Conservation (phyloP, 1,140 invertebrate genomes). For the Aphelenchoides avenae region DNA sequence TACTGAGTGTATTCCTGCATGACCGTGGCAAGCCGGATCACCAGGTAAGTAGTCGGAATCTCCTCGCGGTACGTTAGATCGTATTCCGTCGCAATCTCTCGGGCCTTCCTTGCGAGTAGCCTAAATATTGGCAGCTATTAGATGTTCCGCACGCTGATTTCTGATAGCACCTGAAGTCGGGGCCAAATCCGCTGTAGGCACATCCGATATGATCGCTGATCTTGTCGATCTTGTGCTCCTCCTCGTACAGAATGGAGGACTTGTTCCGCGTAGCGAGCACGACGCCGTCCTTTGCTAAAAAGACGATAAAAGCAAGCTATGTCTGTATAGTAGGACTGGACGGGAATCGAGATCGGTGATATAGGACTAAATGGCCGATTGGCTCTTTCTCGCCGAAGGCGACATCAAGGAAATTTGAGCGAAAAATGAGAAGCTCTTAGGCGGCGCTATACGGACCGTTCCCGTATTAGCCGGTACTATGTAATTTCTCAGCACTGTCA, state of each 20-base stretch:
- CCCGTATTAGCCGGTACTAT: too few species aligned
- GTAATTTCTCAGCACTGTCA: too few species aligned
- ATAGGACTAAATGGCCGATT: too few species aligned
- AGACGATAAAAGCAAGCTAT: too few species aligned
- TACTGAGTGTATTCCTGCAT: conserved; percentile 99
- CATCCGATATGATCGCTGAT: conserved; percentile 92
- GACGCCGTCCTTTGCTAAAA: conserved; percentile 79
- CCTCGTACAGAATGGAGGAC: conserved; percentile 93
- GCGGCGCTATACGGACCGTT: too few species aligned
- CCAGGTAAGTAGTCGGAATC: conserved; percentile 90
- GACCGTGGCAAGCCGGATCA: conserved; percentile 86
- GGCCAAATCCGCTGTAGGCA: conserved; percentile 82
- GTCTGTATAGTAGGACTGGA: conserved; percentile 17
- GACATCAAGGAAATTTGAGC: too few species aligned
- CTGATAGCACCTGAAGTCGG: conserved; percentile 66
- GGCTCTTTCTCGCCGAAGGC: too few species aligned
- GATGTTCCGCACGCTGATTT: too few species aligned
- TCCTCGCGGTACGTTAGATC: conserved; percentile 82
- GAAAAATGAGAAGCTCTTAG: too few species aligned
- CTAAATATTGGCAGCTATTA: too few species aligned
- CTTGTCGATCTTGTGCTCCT: conserved; percentile 91
- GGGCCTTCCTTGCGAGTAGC: conserved; percentile 81
- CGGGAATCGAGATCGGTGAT: conserved; percentile 9
- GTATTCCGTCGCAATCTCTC: conserved; percentile 95
- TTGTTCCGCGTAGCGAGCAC: conserved; percentile 98